These are phyloP conservation scores for Sebastes steindachneri DNA, from an alignment of 2,797 vertebrate genomes.

Conservation along the genomic window DNA sequence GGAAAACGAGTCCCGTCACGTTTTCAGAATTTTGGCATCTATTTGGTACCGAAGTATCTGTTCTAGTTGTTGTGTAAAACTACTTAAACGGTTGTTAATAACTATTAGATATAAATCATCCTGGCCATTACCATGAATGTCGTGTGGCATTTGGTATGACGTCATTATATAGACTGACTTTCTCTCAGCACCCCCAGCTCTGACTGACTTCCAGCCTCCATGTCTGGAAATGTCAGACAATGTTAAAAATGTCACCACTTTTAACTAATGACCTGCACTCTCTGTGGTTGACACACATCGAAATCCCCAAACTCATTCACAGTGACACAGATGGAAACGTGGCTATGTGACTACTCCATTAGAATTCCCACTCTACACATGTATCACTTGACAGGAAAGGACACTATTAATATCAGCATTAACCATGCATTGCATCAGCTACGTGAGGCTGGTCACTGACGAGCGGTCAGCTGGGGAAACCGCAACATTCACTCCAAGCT, in stretches of 20 bases:
- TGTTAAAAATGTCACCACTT: background rate
- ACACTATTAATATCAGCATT: background rate
- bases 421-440: background rate
- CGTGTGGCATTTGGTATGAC: fast-evolving
- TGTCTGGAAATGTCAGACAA: background rate
- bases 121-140: background rate
- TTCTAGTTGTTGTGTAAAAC: background rate
- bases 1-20: too few relatives aligned
- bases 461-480: background rate
- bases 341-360: background rate
- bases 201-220: background rate
- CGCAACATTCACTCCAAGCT: background rate
- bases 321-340: background rate
- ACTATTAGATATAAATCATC: background rate
- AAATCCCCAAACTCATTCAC: background rate
- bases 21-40: too few relatives aligned
- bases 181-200: background rate
- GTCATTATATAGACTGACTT: background rate
- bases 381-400: background rate
- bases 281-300: background rate
- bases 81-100: background rate
- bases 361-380: background rate
- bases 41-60: too few relatives aligned
- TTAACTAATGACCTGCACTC: background rate
- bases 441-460: background rate